Evolutionary conservation across 2,113 vertebrate species (phyloP), one percentile per base, ranked within the genome.

Genomic region (Paedocypris sp.): DNA sequence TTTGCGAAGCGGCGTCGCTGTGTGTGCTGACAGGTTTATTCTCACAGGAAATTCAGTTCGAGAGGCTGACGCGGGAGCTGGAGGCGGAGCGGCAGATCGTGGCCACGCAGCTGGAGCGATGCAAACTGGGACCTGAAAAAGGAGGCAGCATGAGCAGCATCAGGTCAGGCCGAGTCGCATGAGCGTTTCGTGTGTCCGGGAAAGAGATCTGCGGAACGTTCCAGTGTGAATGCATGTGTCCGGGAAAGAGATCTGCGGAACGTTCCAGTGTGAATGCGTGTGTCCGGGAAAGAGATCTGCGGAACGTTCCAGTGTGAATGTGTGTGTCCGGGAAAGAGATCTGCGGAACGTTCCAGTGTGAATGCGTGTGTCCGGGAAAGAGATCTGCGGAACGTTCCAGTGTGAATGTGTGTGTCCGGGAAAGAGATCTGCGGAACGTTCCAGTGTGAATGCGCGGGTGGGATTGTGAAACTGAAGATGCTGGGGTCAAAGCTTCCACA

Each of bases 141-240:
- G 91, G 92, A 0, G 93, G 91, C 80, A 97, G 93, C 86, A 90
- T 97, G 92, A 98, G 90, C 87, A 97, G 92, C 82, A 91, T 98
- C 81, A 97, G 93, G 94, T 98, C 91, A 73, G 41, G 59, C 13
- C 4, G 48, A 23, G 50, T 18, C 18, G 15, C 13, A 39, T 38
- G 43, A n/a, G n/a, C n/a, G n/a, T n/a, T n/a, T n/a, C n/a, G n/a
- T n/a, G n/a, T n/a, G n/a, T n/a, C n/a, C n/a, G n/a, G n/a, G n/a
- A n/a, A n/a, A n/a, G n/a, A n/a, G n/a, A n/a, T 39, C 33, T 20
- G 28, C 16, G 33, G 18, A 38, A 13, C 39, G 39, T 25, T 15
- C 16, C 16, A 41, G 49, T 12, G 3, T 45, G 45, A 23, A 36
- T 49, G 39, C 45, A 19, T 42, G 28, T 23, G 13, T 31, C n/a